Evolutionary conservation across 2,113 vertebrate genomes (phyloP).

Genomic region (Nerophis lumbriciformis): DNA sequence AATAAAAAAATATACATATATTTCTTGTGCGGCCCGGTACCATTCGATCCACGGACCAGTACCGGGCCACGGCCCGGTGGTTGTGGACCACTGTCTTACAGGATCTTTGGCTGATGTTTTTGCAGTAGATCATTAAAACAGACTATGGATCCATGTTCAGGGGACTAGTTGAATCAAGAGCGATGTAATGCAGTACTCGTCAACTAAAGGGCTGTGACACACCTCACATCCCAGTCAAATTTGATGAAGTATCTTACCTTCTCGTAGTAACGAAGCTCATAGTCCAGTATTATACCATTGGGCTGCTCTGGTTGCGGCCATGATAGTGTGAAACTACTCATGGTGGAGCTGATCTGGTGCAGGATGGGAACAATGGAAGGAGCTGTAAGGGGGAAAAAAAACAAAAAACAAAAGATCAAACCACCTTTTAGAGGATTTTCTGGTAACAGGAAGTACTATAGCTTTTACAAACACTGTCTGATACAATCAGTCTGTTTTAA

Average conservation of each 20-base stretch:
- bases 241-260: conserved; percentile 76
- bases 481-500: background rate
- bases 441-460: background rate
- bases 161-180: background rate
- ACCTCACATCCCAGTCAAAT: background rate
- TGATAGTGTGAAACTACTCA: conserved; percentile 96
- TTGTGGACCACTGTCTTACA: too few species aligned
- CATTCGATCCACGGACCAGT: too few species aligned
- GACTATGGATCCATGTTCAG: too few species aligned
- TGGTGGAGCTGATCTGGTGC: conserved; percentile 98
- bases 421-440: background rate
- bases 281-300: conserved; percentile 98
- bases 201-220: background rate
- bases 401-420: conserved; percentile 12
- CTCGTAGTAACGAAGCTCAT: conserved; percentile 93
- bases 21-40: too few species aligned
- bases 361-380: conserved; percentile 97
- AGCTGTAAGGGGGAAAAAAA: conserved; percentile 71
- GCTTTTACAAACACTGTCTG: conserved; percentile 1
- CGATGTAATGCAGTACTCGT: background rate
- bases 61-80: too few species aligned
- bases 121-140: too few species aligned
- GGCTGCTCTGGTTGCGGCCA: conserved; percentile 98
- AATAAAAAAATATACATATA: too few species aligned
- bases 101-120: too few species aligned